Percentiles rank a stretch among this genome's conserved stretches.
These are phyloP conservation scores for Meles meles DNA, from an alignment of 2,113 vertebrate species.

Conservation along the genomic window DNA sequence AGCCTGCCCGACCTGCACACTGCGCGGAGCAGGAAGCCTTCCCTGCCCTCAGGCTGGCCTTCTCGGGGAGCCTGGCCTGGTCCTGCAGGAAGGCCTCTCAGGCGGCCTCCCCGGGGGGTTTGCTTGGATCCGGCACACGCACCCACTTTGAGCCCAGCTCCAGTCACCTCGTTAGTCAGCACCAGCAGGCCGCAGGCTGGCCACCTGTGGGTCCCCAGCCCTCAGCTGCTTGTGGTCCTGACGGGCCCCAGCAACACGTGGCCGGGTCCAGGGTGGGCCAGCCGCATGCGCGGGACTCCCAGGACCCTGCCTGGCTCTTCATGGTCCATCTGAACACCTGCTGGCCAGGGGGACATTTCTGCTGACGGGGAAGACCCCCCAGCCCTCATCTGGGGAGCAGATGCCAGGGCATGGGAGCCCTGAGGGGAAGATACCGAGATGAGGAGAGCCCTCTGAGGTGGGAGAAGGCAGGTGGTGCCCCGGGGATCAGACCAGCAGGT, in stretches of 20 bases:
- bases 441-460: neutral
- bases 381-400: neutral
- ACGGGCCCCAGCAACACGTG: neutral
- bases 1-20: neutral
- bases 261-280: neutral
- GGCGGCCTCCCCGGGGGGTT: neutral
- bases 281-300: accelerated
- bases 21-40: neutral
- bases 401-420: neutral
- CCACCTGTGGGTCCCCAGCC: neutral
- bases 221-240: too few species aligned
- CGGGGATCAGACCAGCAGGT: too few species aligned
- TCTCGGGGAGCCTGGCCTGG: neutral
- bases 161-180: neutral
- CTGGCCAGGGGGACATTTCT: neutral
- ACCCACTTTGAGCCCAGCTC: neutral
- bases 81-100: too few species aligned
- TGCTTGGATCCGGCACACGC: neutral
- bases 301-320: neutral
- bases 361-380: neutral
- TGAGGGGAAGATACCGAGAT: neutral
- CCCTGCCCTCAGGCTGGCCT: too few species aligned
- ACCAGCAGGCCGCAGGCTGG: neutral
- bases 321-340: neutral
- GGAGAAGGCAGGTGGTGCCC: too few species aligned